Evolutionary conservation across 2,113 vertebrate genomes (phyloP).

Genomic region (Lophotis ruficrista): DNA sequence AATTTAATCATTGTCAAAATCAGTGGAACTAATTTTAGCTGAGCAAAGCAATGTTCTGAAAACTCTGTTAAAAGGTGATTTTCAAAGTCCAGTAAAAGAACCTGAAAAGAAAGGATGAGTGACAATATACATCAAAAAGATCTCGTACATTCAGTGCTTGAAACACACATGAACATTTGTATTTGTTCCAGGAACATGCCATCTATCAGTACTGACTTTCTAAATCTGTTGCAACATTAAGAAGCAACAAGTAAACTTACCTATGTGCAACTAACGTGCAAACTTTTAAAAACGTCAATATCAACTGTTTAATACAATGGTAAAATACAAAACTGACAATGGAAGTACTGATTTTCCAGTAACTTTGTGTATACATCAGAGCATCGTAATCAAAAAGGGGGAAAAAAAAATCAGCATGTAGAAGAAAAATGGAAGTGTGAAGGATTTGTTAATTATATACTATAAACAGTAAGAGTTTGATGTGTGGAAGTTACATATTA

Average conservation of each 20-base stretch:
- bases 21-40: background rate
- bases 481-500: background rate
- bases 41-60: conserved; percentile 38
- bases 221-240: background rate
- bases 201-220: background rate
- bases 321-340: background rate
- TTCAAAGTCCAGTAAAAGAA: conserved; percentile 17
- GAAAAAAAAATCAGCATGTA: background rate
- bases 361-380: background rate
- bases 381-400: background rate
- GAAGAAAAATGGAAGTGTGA: background rate
- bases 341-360: background rate
- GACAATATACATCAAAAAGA: background rate
- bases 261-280: background rate
- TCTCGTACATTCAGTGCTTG: background rate
- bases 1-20: conserved; percentile 55
- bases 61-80: conserved; percentile 27
- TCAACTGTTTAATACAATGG: background rate
- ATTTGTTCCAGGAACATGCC: conserved; percentile 6
- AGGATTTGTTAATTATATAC: background rate
- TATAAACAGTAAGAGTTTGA: background rate
- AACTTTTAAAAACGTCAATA: background rate
- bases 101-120: background rate
- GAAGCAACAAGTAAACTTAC: background rate
- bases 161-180: background rate